A percentile compares a stretch with the other conserved stretches of the same genome.
Conservation (phyloP, 2,113 vertebrate genomes). For the Pao palembangensis region DNA sequence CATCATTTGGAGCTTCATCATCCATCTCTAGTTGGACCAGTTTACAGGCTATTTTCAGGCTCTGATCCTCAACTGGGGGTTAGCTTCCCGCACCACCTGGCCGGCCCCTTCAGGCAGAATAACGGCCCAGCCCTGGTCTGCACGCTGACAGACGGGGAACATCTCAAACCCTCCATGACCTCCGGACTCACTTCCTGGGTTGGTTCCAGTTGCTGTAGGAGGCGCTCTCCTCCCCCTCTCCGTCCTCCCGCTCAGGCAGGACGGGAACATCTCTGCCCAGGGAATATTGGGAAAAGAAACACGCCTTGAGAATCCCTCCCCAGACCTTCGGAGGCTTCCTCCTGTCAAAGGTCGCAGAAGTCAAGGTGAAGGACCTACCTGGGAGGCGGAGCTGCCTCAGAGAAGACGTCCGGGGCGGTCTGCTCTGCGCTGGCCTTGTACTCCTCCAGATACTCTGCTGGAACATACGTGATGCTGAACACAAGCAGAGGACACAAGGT, state of each 20-base stretch:
- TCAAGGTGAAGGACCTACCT: slow-evolving; percentile 47
- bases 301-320: not conserved
- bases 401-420: slow-evolving; percentile 62
- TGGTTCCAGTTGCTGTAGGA: slow-evolving; percentile 90
- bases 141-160: no score
- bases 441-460: slow-evolving; percentile 87
- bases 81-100: no score
- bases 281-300: not conserved
- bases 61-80: no score
- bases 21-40: no score
- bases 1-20: no score
- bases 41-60: no score
- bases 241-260: slow-evolving; percentile 94
- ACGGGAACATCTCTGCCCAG: slow-evolving; percentile 77
- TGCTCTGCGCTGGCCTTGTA: slow-evolving; percentile 80
- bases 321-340: no score
- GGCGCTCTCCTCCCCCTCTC: slow-evolving; percentile 96
- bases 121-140: no score
- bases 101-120: no score
- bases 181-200: slow-evolving; percentile 80
- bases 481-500: slow-evolving; percentile 40
- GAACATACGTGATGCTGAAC: slow-evolving; percentile 90
- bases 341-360: not conserved
- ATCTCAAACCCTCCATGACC: no score
- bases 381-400: slow-evolving; percentile 27